Evolutionary conservation across 2,113 vertebrate genomes (phyloP).

Genomic region (Rhinichthys klamathensis): DNA sequence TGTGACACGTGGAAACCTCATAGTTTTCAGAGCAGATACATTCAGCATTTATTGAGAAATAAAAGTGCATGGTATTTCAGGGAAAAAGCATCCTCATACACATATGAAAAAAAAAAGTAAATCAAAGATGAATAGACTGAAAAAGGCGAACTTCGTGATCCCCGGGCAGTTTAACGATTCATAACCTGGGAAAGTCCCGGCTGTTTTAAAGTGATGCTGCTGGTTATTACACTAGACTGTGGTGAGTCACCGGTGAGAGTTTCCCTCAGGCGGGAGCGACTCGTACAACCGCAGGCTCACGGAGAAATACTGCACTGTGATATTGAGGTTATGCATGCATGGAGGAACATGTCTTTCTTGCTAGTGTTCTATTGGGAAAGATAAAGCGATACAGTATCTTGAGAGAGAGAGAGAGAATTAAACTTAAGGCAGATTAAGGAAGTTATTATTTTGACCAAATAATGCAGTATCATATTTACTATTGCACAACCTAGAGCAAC

Average conservation of each 20-base stretch:
- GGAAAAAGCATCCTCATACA: background rate
- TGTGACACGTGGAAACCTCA: background rate
- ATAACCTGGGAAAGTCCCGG: background rate
- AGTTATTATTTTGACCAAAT: too few species aligned
- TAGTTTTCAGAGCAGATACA: background rate
- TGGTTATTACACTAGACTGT: background rate
- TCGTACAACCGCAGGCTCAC: too few species aligned
- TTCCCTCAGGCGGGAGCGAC: background rate
- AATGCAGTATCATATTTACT: too few species aligned
- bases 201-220: background rate
- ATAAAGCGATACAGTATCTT: too few species aligned
- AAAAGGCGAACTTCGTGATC: background rate
- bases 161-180: background rate
- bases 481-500: too few species aligned
- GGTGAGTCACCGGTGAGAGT: constrained; percentile 1
- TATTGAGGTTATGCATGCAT: too few species aligned
- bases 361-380: too few species aligned
- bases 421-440: too few species aligned
- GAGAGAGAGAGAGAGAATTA: too few species aligned
- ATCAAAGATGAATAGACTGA: background rate
- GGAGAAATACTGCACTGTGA: too few species aligned
- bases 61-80: background rate
- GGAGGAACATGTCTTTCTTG: too few species aligned
- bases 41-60: background rate
- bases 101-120: background rate